Evolutionary conservation across 2,888 invertebrate species (phyloP).

Genomic region (Gortyna flavago): DNA sequence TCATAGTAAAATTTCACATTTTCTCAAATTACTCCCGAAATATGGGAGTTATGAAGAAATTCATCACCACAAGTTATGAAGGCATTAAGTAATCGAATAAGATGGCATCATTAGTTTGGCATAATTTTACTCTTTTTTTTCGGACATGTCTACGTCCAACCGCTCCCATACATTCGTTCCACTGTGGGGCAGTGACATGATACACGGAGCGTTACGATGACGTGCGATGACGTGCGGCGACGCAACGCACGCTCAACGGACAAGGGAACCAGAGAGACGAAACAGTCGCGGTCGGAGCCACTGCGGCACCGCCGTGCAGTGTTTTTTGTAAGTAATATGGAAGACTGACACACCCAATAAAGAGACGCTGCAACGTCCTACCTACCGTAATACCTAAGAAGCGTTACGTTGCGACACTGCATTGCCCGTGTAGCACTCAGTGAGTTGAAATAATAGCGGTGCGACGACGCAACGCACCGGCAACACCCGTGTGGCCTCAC

Average conservation of each 20-base stretch:
- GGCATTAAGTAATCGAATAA: no score
- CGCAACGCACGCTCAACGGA: neutral
- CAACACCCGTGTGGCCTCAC: neutral
- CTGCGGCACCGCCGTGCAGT: neutral
- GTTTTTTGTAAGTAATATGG: neutral
- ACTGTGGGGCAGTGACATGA: neutral
- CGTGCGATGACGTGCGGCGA: neutral
- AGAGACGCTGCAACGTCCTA: no score
- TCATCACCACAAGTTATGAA: no score
- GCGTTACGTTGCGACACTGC: neutral
- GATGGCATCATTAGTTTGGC: no score
- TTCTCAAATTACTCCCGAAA: no score
- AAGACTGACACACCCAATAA: neutral
- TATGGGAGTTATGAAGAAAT: no score
- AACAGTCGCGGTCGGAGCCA: no score
- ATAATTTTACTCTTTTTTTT: no score
- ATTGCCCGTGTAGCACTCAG: neutral
- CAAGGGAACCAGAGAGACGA: neutral
- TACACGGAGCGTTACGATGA: neutral
- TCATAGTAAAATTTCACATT: no score
- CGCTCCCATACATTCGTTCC: no score
- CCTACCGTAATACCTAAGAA: no score
- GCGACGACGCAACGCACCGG: neutral
- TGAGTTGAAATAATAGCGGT: neutral
- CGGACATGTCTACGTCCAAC: no score